A percentile compares a stretch with the other conserved stretches of the same genome.
phyloP scores from a whole-genome alignment of 2,888 invertebrate species.

The Mesodorylaimus sp. region DNA sequence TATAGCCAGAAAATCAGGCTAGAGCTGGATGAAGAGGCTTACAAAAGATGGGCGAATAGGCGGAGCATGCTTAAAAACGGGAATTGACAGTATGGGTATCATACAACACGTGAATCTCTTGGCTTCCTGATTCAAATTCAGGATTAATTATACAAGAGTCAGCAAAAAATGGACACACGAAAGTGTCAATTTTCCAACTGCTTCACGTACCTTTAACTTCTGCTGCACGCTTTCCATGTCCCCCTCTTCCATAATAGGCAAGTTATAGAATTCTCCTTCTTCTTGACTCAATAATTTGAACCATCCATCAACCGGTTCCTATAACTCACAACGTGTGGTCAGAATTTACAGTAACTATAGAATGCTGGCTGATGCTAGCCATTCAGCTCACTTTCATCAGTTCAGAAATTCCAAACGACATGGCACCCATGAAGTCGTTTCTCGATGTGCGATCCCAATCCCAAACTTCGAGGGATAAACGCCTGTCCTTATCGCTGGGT shows the following conservation, averaged over 20 bases:
- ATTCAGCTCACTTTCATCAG: conserved; percentile 33
- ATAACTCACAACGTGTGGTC: conserved; percentile 42
- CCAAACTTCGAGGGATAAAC: conserved; percentile 88
- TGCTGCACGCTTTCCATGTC: conserved; percentile 21
- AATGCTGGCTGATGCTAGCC: not conserved
- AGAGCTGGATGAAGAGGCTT: too few relatives aligned
- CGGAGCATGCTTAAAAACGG: too few relatives aligned
- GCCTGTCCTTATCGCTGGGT: conserved; percentile 80
- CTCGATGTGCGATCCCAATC: conserved; percentile 99
- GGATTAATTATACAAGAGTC: too few relatives aligned
- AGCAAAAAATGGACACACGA: too few relatives aligned
- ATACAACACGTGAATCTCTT: too few relatives aligned
- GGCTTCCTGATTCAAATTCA: too few relatives aligned
- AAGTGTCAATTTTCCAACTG: too few relatives aligned
- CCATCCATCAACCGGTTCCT: conserved; percentile 81
- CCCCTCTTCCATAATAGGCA: conserved; percentile 43
- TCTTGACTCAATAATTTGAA: conserved; percentile 90
- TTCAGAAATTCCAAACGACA: conserved; percentile 94
- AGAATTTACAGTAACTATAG: too few relatives aligned
- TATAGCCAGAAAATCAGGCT: too few relatives aligned
- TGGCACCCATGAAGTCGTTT: conserved; percentile 98
- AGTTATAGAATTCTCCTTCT: conserved; percentile 97
- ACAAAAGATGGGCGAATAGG: too few relatives aligned
- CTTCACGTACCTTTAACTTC: too few relatives aligned
- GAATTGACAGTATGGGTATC: too few relatives aligned